Percentiles rank a stretch among this genome's conserved stretches.
These are phyloP conservation scores for Grantiella picta DNA, from an alignment of 2,113 vertebrate species.

Conservation along the genomic window DNA sequence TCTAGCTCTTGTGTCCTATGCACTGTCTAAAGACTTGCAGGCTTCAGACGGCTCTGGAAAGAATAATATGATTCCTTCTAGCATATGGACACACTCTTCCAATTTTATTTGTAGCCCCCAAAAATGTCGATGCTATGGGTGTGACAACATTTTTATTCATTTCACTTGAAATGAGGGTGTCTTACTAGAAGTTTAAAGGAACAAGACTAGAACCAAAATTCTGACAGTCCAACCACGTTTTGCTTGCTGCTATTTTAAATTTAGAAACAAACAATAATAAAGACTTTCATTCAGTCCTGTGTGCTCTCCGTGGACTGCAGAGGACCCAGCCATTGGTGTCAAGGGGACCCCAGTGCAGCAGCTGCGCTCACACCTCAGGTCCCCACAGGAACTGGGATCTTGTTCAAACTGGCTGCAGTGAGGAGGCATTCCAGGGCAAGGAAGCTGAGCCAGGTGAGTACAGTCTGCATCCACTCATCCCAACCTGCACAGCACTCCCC, in stretches of 20 bases:
- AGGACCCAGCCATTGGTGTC: not conserved
- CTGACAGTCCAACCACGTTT: not conserved
- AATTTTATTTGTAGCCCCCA: not conserved
- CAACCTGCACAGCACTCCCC: not conserved
- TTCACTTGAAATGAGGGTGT: not conserved
- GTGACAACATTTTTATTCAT: not conserved
- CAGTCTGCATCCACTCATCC: not conserved
- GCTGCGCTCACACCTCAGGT: not conserved
- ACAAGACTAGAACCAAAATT: not conserved
- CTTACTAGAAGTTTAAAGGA: not conserved
- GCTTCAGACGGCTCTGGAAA: not conserved
- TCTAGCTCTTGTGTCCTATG: not conserved
- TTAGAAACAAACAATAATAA: not conserved
- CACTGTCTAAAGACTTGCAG: not conserved
- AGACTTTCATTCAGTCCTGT: not conserved
- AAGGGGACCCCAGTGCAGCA: not conserved
- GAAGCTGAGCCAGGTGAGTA: not conserved
- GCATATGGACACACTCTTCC: not conserved
- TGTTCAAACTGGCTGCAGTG: slow-evolving; percentile 8
- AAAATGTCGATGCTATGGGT: not conserved
- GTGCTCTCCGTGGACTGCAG: not conserved
- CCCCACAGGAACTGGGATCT: not conserved
- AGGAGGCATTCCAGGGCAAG: not conserved
- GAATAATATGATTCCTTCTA: not conserved
- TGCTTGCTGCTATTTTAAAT: not conserved